Percentiles rank a stretch among this genome's conserved stretches.
Evolutionary conservation across 2,888 invertebrate species (phyloP).

Genomic region (Opisthograptis luteolata): DNA sequence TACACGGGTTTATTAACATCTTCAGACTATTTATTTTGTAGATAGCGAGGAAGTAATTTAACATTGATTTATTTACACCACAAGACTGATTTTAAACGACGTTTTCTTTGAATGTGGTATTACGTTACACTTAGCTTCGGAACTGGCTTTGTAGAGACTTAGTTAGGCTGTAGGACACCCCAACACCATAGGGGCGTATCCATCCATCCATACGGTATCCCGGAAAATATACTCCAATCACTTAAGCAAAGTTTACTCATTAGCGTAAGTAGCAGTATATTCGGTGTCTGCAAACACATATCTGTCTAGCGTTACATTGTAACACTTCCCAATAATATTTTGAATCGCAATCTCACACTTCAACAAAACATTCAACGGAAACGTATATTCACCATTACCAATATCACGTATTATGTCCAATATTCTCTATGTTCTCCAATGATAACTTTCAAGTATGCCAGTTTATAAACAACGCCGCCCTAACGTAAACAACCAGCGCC

Average conservation of each 20-base stretch:
- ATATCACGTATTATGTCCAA: slow-evolving; percentile 2
- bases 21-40: too few species aligned
- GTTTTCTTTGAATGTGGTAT: too few species aligned
- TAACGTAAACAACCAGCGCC: slow-evolving; percentile 70
- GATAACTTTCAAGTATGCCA: slow-evolving; percentile 52
- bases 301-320: slow-evolving; percentile 5
- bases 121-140: too few species aligned
- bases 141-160: too few species aligned
- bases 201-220: too few species aligned
- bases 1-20: not conserved
- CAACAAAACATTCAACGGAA: slow-evolving; percentile 1
- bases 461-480: slow-evolving; percentile 70
- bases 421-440: slow-evolving; percentile 33
- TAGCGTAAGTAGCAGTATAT: not conserved
- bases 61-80: too few species aligned
- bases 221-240: too few species aligned
- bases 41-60: too few species aligned
- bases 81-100: too few species aligned
- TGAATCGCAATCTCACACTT: slow-evolving; percentile 4
- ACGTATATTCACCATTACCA: slow-evolving; percentile 1
- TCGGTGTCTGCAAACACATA: not conserved
- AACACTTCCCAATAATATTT: slow-evolving; percentile 4
- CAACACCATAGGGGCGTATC: too few species aligned
- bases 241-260: too few species aligned
- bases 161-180: too few species aligned